Conservation (phyloP, 2,113 vertebrate genomes). For the Pelmatolapia mariae region DNA sequence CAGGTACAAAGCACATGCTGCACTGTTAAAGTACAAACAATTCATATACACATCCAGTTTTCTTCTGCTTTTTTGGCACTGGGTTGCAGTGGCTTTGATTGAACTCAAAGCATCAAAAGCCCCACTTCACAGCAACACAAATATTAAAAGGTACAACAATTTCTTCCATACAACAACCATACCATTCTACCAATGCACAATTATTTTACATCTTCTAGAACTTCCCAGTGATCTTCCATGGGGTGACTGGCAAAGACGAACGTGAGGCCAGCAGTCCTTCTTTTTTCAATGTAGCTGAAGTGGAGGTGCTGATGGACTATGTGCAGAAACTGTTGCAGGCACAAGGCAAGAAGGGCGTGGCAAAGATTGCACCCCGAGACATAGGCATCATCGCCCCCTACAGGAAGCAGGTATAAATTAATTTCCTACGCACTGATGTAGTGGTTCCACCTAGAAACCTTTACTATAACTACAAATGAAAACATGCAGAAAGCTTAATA, state of each 20-base stretch:
- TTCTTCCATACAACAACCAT: too few species aligned
- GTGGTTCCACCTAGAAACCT: background rate
- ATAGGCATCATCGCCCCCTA: conserved; percentile 91
- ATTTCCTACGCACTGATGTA: too few species aligned
- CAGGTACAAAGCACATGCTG: background rate
- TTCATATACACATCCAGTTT: background rate
- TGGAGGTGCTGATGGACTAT: conserved; percentile 76
- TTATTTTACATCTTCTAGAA: background rate
- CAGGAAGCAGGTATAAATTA: conserved; percentile 84
- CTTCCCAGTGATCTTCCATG: conserved; percentile 91
- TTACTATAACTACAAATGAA: background rate
- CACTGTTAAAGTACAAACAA: too few species aligned
- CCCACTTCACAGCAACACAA: background rate
- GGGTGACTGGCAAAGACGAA: conserved; percentile 76
- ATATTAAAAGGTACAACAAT: background rate
- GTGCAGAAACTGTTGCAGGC: conserved; percentile 79
- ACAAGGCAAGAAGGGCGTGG: conserved; percentile 66
- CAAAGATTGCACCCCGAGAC: conserved; percentile 70
- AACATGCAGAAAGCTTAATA: background rate
- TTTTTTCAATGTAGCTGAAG: conserved; percentile 87
- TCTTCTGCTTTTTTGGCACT: background rate
- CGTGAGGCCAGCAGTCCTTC: conserved; percentile 86
- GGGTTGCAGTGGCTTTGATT: too few species aligned
- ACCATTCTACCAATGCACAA: too few species aligned
- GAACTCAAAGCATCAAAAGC: background rate